phyloP scores from a whole-genome alignment of 2,797 vertebrate genomes.

The Enteromius thamalakanensis region DNA sequence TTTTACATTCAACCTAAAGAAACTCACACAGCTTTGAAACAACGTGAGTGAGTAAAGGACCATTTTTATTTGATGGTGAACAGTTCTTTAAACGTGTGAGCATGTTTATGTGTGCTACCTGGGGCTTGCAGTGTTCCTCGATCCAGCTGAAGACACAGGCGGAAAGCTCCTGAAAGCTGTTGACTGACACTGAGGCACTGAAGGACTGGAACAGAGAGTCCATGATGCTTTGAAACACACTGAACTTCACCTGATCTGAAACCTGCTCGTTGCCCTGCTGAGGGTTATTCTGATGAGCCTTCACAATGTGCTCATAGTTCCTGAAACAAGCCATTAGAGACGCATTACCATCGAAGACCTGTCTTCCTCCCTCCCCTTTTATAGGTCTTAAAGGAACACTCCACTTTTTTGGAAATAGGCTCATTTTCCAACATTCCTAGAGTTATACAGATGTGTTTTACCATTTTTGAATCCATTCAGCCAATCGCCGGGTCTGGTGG shows the following conservation, averaged over 20 bases:
- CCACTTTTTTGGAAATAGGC: no score
- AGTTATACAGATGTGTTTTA: no score
- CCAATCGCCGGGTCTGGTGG: no score
- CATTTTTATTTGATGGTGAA: no score
- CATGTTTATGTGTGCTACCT: slow-evolving; percentile 75
- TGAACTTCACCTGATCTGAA: slow-evolving; percentile 96
- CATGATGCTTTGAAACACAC: slow-evolving; percentile 97
- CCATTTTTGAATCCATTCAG: no score
- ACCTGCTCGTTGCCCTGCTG: slow-evolving; percentile 91
- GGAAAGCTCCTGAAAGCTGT: slow-evolving; percentile 94
- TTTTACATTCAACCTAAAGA: no score
- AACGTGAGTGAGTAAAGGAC: no score
- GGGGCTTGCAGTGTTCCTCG: slow-evolving; percentile 97
- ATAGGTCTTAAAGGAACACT: background rate
- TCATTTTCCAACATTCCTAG: no score
- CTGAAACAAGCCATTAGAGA: slow-evolving; percentile 67
- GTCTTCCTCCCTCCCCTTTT: background rate
- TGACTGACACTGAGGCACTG: slow-evolving; percentile 88
- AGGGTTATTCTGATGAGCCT: slow-evolving; percentile 94
- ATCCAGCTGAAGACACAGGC: slow-evolving; percentile 99
- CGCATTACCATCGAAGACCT: background rate
- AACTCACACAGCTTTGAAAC: no score
- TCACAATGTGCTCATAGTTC: slow-evolving; percentile 98
- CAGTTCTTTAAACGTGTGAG: background rate
- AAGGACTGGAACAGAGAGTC: slow-evolving; percentile 98